phyloP scores from a whole-genome alignment of 2,888 invertebrate species.

The Sinodicranocentrus sp. region DNA sequence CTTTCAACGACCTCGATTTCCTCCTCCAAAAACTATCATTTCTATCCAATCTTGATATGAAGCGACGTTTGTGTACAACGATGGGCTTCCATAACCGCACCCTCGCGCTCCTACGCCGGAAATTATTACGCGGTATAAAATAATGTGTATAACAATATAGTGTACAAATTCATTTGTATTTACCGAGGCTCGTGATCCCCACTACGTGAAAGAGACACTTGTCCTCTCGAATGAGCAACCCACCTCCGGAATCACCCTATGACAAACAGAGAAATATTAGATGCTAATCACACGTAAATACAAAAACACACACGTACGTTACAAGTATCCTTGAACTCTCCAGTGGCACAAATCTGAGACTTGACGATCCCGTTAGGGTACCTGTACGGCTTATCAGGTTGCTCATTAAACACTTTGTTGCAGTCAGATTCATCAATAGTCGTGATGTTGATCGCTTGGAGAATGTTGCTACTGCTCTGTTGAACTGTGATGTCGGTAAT shows the following conservation, averaged over 20 bases:
- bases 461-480: conserved; percentile 11
- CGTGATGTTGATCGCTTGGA: conserved; percentile 53
- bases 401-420: conserved; percentile 32
- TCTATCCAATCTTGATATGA: conserved; percentile 73
- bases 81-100: conserved; percentile 73
- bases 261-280: not conserved
- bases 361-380: conserved; percentile 56
- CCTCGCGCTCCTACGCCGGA: too few relatives aligned
- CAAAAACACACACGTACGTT: not conserved
- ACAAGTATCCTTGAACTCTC: conserved; percentile 26
- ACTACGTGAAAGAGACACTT: conserved; percentile 70
- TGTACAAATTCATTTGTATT: not conserved
- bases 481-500: conserved; percentile 22
- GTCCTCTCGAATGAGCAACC: conserved; percentile 41
- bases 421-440: conserved; percentile 37
- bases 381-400: conserved; percentile 41
- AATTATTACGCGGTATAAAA: too few relatives aligned
- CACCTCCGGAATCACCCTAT: conserved; percentile 64
- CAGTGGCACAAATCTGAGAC: conserved; percentile 58
- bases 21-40: conserved; percentile 53
- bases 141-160: too few relatives aligned
- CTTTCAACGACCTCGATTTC: not conserved
- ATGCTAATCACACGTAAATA: too few relatives aligned
- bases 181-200: conserved; percentile 67
- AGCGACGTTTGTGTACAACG: conserved; percentile 72